Evolutionary conservation across 2,113 vertebrate species (phyloP).

Genomic region (Scolopax mira): DNA sequence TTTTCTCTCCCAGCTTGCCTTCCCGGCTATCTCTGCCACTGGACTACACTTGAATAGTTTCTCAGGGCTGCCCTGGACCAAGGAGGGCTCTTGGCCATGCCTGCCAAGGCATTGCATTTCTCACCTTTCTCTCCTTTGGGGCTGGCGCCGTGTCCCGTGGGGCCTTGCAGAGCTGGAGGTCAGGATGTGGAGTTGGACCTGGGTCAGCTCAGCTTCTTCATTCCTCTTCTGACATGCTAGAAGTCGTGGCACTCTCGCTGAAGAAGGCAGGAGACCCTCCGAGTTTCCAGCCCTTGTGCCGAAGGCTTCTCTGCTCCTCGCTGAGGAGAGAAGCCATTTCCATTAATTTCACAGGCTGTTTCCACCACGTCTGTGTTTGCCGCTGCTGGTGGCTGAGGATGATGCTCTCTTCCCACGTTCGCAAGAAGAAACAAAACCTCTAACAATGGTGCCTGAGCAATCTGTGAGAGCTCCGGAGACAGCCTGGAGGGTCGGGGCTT

Average conservation of each 20-base stretch:
- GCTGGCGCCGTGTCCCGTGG: rapidly evolving
- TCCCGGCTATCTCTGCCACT: rapidly evolving
- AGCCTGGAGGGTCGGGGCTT: not conserved
- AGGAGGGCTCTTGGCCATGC: not conserved
- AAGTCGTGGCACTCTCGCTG: rapidly evolving
- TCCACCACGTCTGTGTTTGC: not conserved
- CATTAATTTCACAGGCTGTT: not conserved
- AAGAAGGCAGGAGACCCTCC: not conserved
- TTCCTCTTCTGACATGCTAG: rapidly evolving
- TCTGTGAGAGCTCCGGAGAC: not conserved
- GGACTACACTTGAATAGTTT: not conserved
- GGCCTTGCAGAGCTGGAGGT: not conserved
- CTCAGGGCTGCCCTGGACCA: not conserved
- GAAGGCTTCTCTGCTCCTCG: not conserved
- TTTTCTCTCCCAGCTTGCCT: not conserved
- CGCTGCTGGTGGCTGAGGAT: not conserved
- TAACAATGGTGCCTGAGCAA: not conserved
- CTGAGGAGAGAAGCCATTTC: not conserved
- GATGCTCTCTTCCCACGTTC: not conserved
- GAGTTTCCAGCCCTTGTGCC: not conserved
- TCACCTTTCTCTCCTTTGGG: not conserved
- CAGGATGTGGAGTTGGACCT: not conserved
- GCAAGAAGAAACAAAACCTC: not conserved
- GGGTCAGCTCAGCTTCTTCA: not conserved
- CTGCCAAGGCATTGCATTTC: rapidly evolving